Base-by-base conservation (phyloP, 92 coral and sea anemone genomes). In the Pocillopora meandrina region DNA sequence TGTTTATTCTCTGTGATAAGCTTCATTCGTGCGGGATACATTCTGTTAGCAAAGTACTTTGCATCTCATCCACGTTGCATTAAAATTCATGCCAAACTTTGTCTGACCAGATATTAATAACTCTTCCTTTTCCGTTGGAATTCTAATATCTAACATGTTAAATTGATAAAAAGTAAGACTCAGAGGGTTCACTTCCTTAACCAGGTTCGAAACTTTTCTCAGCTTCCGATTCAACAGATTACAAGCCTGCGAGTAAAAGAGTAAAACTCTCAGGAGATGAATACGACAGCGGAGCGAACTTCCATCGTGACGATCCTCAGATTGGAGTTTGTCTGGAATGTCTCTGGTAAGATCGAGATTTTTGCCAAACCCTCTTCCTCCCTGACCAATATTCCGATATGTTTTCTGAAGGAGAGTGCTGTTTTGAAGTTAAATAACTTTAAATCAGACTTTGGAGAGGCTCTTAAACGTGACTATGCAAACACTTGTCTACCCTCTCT, bases 271-370 rank as follows among this genome's bases (percentile, higher is more conserved):
- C 79, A 64, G 74, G 72, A 12, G 73, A 49, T 58, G 68, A 81
- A 21, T 56, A 76, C 74, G 62, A 65, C 15, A 69, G 69, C 79
- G 80, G 74, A 79, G 69, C 82, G 18, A 94, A 92, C 82, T 92
- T 84, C 61, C 99, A 96, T 86, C 90, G 99, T 3, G 94, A 94
- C 66, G 99, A 96, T 61, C 99, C 99, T 12, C 99, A 96, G 86
- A 95, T 96, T 79, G 96, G 95, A 42, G 95, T 96, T 36, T 96
- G 94, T 68, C 96, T 96, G 77, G 95, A 95, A 61, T 92, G 95
- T 74, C 88, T 90, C 17, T 82, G 79, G 98, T 95, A 82, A 56
- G 82, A 78, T 13, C 0, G 4, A 33, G 19, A 15, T 21, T 16
- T 80, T 12, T 26, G 52, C 8, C 2, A 7, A 42, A 42, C 8